Evolutionary conservation across 2,797 vertebrate genomes (phyloP), one percentile per base, ranked within the genome.

Genomic region (Gallirallus australis): DNA sequence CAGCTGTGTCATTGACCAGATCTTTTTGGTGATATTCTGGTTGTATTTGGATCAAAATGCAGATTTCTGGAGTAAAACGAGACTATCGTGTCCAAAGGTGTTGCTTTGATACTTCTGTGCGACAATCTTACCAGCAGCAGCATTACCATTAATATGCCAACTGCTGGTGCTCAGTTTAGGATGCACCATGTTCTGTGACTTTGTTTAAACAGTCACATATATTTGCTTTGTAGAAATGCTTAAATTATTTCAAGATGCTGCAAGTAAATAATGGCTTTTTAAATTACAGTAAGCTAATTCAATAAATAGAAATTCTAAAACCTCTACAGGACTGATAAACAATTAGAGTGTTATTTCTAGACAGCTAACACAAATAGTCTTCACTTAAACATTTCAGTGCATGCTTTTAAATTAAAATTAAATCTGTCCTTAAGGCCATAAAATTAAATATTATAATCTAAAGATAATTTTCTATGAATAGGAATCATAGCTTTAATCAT

Each of bases 401-500:
- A 3, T 53, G 25, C 50, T 54, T 89, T 83, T 65, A 71, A 89
- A 76, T 73, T 54, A 25, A 84, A 86, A 60, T 64, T 14, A 35
- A 63, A 64, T 56, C 2, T 48, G 14, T 79, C 84, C 20, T 45
- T 68, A 80, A 52, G 8, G 31, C 42, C 33, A 54, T 75, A 68
- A 88, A 77, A 83, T 47, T 15, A 71, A 89, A 70, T 60, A 6
- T 21, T 47, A 35, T 33, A 87, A 40, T 82, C 47, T 69, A 61
- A 95, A 48, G 48, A 57, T 69, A 53, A 25, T 84, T 94, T 83
- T 83, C 15, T 86, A 60, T 69, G 79, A 81, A 68, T 56, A 47
- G 60, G 56, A 87, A n/a, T 85, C 2, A 0, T 65, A 40, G 15
- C 28, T 69, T 31, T 84, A 95, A 82, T 79, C 79, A 59, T 45